A percentile compares a stretch with the other conserved stretches of the same genome.
Conservation (phyloP, 2,113 vertebrate genomes). For the Monarcha castaneiventris region DNA sequence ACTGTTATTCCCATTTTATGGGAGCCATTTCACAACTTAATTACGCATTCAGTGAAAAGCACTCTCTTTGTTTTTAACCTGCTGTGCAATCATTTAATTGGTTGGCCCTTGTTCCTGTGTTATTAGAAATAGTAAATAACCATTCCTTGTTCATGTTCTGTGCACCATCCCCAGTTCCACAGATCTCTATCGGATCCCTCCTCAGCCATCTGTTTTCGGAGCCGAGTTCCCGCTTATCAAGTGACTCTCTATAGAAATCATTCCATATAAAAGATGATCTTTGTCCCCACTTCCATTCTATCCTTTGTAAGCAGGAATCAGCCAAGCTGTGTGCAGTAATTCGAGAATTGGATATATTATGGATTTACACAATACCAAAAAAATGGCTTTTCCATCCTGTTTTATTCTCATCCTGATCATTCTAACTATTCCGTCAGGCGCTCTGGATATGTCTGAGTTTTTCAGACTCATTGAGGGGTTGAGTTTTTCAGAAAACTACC, state of each 20-base stretch:
- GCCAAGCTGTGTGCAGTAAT: background rate
- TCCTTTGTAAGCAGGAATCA: constrained; percentile 29
- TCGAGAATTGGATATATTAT: constrained; percentile 32
- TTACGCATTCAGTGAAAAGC: constrained; percentile 53
- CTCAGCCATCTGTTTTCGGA: constrained; percentile 45
- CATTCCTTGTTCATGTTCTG: background rate
- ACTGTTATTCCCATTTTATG: constrained; percentile 49
- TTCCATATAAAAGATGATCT: constrained; percentile 29
- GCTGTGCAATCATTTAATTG: constrained; percentile 64
- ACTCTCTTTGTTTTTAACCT: constrained; percentile 52
- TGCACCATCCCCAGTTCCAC: background rate
- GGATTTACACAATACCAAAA: constrained; percentile 14
- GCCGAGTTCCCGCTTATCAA: background rate
- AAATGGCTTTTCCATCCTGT: background rate
- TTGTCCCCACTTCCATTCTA: constrained; percentile 40
- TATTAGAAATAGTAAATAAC: constrained; percentile 71
- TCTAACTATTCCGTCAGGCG: background rate
- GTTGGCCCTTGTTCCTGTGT: constrained; percentile 45
- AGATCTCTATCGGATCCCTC: background rate
- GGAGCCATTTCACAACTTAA: constrained; percentile 60
- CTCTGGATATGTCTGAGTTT: background rate
- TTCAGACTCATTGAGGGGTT: background rate
- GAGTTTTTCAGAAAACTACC: background rate
- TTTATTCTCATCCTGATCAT: background rate
- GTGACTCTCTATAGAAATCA: constrained; percentile 17